Percentiles rank a stretch among this genome's conserved stretches.
Evolutionary conservation across 2,888 invertebrate species (phyloP).

Genomic region (Ichneumon xanthorius): DNA sequence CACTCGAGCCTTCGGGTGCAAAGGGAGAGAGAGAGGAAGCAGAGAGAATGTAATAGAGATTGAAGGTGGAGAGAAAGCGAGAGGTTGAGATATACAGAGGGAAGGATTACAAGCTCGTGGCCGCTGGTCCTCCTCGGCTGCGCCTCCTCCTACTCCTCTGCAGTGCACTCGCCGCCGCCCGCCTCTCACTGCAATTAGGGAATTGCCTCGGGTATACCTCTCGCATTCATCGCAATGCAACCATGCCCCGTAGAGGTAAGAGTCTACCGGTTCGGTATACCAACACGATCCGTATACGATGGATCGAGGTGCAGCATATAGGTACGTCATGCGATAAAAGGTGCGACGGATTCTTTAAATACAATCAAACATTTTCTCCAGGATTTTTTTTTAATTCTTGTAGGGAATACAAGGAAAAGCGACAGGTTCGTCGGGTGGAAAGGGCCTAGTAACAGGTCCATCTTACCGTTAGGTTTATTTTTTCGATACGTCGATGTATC

Average conservation of each 20-base stretch:
- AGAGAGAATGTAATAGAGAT: conserved; percentile 34
- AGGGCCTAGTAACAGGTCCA: too few species aligned
- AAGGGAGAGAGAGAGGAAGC: conserved; percentile 22
- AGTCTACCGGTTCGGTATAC: conserved; percentile 45
- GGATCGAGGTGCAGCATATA: conserved; percentile 49
- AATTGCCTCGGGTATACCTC: conserved; percentile 79
- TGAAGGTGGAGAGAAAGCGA: conserved; percentile 51
- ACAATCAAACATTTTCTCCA: conserved; percentile 54
- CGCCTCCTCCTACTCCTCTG: conserved; percentile 81
- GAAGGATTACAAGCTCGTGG: conserved; percentile 59
- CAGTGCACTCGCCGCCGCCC: conserved; percentile 56
- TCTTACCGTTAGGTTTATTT: neutral
- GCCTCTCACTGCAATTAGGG: conserved; percentile 77
- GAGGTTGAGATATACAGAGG: conserved; percentile 63
- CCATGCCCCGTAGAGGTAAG: conserved; percentile 66
- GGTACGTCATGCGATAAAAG: conserved; percentile 21
- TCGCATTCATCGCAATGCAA: conserved; percentile 79
- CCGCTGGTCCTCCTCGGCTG: conserved; percentile 65
- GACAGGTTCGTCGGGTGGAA: neutral
- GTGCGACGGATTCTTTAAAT: conserved; percentile 57
- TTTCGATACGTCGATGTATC: neutral
- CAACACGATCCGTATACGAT: conserved; percentile 58
- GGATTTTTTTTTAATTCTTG: neutral
- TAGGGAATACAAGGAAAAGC: neutral
- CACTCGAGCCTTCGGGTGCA: conserved; percentile 15